Evolutionary conservation across 2,113 vertebrate species (phyloP).

Genomic region (Cepphus grylle): DNA sequence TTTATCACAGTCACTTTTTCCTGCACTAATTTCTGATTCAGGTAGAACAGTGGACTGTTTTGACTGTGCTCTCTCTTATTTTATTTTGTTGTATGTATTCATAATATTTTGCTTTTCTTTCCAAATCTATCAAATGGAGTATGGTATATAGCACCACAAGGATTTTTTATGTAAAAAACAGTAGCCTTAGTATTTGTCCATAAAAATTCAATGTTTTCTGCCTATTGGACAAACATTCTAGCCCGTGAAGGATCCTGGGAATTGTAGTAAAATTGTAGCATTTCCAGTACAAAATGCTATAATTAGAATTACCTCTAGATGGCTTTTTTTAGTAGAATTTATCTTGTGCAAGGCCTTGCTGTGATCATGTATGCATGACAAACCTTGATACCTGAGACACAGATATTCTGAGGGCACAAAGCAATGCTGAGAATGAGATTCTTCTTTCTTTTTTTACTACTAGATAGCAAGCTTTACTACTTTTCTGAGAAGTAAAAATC

Average conservation of each 20-base stretch:
- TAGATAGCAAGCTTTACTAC: neutral
- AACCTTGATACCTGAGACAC: neutral
- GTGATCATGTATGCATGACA: neutral
- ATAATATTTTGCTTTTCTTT: neutral
- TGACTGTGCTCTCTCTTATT: neutral
- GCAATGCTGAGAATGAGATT: neutral
- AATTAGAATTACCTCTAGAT: neutral
- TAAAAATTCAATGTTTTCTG: neutral
- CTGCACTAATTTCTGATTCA: neutral
- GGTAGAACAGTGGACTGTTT: neutral
- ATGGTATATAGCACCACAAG: neutral
- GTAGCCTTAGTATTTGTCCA: neutral
- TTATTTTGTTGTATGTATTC: neutral
- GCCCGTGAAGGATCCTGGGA: neutral
- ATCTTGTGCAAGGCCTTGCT: neutral
- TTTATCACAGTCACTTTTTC: neutral
- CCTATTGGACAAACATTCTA: neutral
- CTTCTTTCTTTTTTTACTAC: neutral
- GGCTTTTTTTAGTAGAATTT: neutral
- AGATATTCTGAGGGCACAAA: neutral
- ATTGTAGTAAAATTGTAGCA: neutral
- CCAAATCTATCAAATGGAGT: neutral
- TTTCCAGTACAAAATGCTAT: neutral
- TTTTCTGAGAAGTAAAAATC: neutral
- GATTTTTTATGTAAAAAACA: neutral